These are phyloP conservation scores for Polypterus bichir DNA, from an alignment of 2,113 vertebrate genomes.

Conservation along the genomic window DNA sequence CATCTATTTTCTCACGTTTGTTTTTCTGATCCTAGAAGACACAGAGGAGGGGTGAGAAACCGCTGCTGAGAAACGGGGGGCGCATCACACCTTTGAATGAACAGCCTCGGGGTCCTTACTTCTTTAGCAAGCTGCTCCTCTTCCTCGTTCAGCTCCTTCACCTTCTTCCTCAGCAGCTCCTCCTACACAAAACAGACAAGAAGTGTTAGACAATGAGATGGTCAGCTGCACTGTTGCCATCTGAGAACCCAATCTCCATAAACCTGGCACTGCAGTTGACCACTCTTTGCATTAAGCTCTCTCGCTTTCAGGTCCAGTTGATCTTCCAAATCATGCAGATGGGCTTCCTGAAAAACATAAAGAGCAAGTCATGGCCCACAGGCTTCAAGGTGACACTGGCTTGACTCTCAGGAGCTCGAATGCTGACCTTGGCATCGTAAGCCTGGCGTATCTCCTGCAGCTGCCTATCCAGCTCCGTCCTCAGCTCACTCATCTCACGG, in stretches of 20 bases:
- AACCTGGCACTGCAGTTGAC: conserved; percentile 57
- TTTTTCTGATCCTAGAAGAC: not conserved
- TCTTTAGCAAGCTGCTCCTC: conserved; percentile 36
- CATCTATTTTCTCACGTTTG: not conserved
- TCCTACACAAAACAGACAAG: conserved; percentile 44
- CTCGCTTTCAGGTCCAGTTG: conserved; percentile 54
- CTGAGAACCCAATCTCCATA: conserved; percentile 7
- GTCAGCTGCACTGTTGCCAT: no score
- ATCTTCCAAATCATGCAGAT: conserved; percentile 43
- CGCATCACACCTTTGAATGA: conserved; percentile 29
- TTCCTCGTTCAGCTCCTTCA: conserved; percentile 47
- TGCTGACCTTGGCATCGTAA: conserved; percentile 57
- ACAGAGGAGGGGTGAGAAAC: not conserved
- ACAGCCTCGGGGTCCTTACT: conserved; percentile 30
- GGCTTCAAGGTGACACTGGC: rapidly evolving
- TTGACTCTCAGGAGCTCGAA: not conserved
- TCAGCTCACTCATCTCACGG: conserved; percentile 43
- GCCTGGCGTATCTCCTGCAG: conserved; percentile 30
- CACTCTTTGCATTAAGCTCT: conserved; percentile 46
- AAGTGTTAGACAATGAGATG: no score
- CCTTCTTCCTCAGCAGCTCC: conserved; percentile 46
- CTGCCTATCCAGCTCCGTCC: conserved; percentile 47
- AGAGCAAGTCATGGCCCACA: not conserved
- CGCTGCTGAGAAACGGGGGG: not conserved
- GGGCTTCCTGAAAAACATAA: conserved; percentile 49